Evolutionary conservation across 1,140 invertebrate species (phyloP).

Genomic region (Euwallacea similis): DNA sequence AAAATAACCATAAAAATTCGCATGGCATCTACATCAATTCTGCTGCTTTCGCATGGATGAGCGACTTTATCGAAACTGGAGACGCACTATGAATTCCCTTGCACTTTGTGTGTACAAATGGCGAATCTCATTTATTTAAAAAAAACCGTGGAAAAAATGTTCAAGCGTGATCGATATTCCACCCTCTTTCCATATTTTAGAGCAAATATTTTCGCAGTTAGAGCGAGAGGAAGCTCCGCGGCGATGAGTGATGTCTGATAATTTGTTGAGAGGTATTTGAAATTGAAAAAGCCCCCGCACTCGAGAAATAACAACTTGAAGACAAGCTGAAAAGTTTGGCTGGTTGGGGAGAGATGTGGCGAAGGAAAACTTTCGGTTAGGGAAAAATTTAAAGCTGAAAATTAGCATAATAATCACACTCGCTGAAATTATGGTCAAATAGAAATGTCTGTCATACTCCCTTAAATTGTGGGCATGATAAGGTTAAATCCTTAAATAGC

Average conservation of each 20-base stretch:
- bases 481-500: no score
- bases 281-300: slow-evolving; percentile 36
- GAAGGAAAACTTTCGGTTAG: no score
- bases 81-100: slow-evolving; percentile 2
- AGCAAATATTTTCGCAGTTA: slow-evolving; percentile 36
- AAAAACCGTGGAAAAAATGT: background rate
- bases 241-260: slow-evolving; percentile 39
- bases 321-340: slow-evolving; percentile 25
- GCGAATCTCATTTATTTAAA: background rate
- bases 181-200: slow-evolving; percentile 27
- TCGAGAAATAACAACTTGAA: slow-evolving; percentile 34
- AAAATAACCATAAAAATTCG: slow-evolving; percentile 36
- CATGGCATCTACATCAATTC: slow-evolving; percentile 35
- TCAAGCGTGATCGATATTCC: slow-evolving; percentile 15
- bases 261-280: slow-evolving; percentile 40
- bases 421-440: no score
- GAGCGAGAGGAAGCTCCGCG: background rate
- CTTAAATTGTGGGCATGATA: no score
- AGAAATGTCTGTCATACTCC: no score
- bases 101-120: background rate
- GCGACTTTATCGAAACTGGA: slow-evolving; percentile 18
- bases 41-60: slow-evolving; percentile 19
- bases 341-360: no score
- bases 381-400: no score
- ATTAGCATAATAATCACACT: no score